Evolutionary conservation across 2,113 vertebrate genomes (phyloP), one percentile per base, ranked within the genome.

Genomic region (Sylvilagus bachmani): DNA sequence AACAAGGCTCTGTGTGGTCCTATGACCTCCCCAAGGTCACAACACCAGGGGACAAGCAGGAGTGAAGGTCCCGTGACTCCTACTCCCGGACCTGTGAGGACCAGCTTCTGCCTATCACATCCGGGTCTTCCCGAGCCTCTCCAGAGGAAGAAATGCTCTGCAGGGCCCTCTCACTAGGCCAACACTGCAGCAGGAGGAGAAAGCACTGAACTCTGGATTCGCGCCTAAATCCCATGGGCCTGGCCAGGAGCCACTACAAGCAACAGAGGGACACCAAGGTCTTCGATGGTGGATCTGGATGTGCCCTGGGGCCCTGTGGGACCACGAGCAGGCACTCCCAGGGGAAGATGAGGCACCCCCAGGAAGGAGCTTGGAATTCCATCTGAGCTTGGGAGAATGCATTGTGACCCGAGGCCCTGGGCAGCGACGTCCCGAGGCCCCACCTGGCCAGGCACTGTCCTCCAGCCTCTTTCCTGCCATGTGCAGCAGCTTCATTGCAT

Each of bases 171-270:
- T 75, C 75, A 17, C 25, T 19, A 31, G 6, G 19, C 13, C 2
- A 1, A 74, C 21, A 5, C 49, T 31, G n/a, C 1, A 38, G n/a
- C 22, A 73, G 51, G 21, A 69, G 77, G 13, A 44, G 22, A n/a
- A 29, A 19, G 13, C 5, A 14, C 2, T 10, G 36, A 27, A 31
- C 11, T 31, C 38, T 38, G 38, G 38, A 38, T 38, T 38, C 38
- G 38, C 5, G 38, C 38, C 38, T 38, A 38, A 38, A 38, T 5
- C 3, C 14, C 27, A 7, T 0, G 0, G 3, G 0, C 12, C 49
- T 77, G 49, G 33, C 55, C 58, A 3, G 13, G 24, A 62, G 24
- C 1, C 2, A 2, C 27, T 19, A 17, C n/a, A 69, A 11, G 9
- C 16, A 12, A 51, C 5, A 31, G 8, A 25, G n/a, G 25, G 6